Base-by-base conservation (phyloP, 2,113 vertebrate genomes). In the Ornithorhynchus anatinus region DNA sequence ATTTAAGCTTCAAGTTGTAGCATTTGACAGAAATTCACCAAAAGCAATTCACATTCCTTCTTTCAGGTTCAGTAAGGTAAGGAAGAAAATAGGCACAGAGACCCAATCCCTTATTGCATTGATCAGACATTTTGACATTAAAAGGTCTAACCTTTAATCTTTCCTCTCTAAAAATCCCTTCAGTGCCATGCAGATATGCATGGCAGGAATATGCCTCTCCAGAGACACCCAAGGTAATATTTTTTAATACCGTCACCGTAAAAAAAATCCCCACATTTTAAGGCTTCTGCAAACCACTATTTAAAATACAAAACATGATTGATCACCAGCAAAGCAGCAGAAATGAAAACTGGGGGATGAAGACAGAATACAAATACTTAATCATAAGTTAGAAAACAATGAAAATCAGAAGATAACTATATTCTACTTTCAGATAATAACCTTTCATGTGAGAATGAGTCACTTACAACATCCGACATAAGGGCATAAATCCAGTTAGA, bases 331-430 rank as follows among this genome's bases (percentile, higher is more conserved):
- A 60, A 47, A 56, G 44, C 60, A 61, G 36, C 44, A 77, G 74
- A 68, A 87, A 63, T 75, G 80, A 85, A 75, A 87, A 75, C 72
- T 42, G 42, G 32, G 37, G 70, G 69, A 80, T 79, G 65, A 82
- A 79, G 53, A 79, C 56, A 7, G 72, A 88, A 86, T 50, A 23
- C 5, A 85, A 80, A 85, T 13, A 81, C 81, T 87, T 87, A 72
- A 59, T 73, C 73, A 52, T 66, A 76, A 79, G 58, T 32, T 48
- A 17, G 61, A 63, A 29, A 81, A 66, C 66, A 87, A 84, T 50
- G 13, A 79, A 77, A 77, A 54, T 77, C 48, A 57, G 35, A 69
- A 32, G 14, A 54, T 72, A 45, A 57, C 59, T 45, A n/a, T 32
- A 66, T 82, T 84, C 56, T 57, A 23, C 35, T 79, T 76, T 23